Conservation (phyloP, 2,888 invertebrate species). For the Andricus quercusramuli region DNA sequence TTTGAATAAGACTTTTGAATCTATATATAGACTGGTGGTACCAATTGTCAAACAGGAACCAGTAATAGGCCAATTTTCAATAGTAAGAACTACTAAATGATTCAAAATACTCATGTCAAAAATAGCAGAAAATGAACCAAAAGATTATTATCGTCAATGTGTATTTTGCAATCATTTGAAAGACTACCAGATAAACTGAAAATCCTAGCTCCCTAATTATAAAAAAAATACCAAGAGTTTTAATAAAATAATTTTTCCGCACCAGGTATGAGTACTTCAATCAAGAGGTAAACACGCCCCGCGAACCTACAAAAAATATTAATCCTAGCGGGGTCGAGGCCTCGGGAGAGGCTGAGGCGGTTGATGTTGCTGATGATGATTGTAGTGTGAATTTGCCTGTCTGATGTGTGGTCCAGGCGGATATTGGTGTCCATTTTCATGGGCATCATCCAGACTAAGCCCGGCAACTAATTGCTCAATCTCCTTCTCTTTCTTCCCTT, state of each 20-base stretch:
- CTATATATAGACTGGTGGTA: too few relatives aligned
- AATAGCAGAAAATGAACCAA: too few relatives aligned
- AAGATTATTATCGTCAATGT: too few relatives aligned
- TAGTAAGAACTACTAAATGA: too few relatives aligned
- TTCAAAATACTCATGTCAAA: too few relatives aligned
- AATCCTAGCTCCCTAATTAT: neutral
- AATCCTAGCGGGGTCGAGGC: constrained; percentile 72
- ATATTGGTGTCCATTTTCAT: constrained; percentile 83
- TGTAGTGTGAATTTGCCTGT: constrained; percentile 79
- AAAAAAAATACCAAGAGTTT: neutral
- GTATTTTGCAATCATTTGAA: too few relatives aligned
- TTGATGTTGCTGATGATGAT: constrained; percentile 66
- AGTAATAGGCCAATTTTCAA: too few relatives aligned
- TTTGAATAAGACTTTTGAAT: too few relatives aligned
- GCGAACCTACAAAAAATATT: neutral
- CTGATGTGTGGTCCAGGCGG: constrained; percentile 77
- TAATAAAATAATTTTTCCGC: constrained; percentile 1
- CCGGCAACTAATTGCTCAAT: constrained; percentile 97
- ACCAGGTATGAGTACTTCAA: constrained; percentile 12
- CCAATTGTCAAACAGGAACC: too few relatives aligned
- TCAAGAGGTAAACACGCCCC: constrained; percentile 28
- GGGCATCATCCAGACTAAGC: constrained; percentile 88
- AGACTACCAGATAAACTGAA: neutral
- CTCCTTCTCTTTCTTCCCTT: constrained; percentile 90
- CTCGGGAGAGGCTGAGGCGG: constrained; percentile 74